Evolutionary conservation across 2,888 invertebrate species (phyloP), one percentile per base, ranked within the genome.

Genomic region (Beris morrisii): DNA sequence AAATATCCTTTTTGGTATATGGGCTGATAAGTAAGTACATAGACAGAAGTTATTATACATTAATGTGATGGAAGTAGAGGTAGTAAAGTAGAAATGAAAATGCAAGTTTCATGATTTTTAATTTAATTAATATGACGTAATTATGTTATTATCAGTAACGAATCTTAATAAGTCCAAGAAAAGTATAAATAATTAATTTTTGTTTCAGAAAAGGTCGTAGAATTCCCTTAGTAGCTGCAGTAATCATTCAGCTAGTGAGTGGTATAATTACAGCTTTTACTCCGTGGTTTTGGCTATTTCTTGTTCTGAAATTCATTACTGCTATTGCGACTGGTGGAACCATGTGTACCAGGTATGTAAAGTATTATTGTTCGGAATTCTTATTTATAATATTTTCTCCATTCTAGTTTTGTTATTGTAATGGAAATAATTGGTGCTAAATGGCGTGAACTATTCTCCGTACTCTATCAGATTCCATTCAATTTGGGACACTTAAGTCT

Each of bases 251-350:
- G 79, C 82, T 91, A 4, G 76, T 87, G 67, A 84, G 87, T 22
- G 93, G 93, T 12, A 84, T 89, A 9, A 83, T 85, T 0, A 88
- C 90, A 22, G 88, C 90, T 0, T 83, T 88, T 69, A 87, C 89
- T 0, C 87, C 90, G 3, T 88, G 87, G 82, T 88, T 85, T 65
- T 78, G 80, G 76, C 72, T 82, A 5, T 90, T 92, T 74, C 84
- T 91, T 7, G 67, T 88, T 0, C 83, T 90, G 56, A 83, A 92
- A 52, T 89, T 92, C 75, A 74, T 91, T 22, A 84, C 88, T 12
- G 92, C 90, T 0, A 83, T 90, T 30, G 90, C 90, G 9, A 91
- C 91, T 1, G 92, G 91, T 54, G 93, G 93, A 45, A 90, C 90
- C 0, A 93, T 93, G 90, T 88, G 91, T 59, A 91, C 90, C 53